Percentiles rank a stretch among this genome's conserved stretches.
Conservation (phyloP, 1,140 invertebrate species). For the Monomorium pharaonis region DNA sequence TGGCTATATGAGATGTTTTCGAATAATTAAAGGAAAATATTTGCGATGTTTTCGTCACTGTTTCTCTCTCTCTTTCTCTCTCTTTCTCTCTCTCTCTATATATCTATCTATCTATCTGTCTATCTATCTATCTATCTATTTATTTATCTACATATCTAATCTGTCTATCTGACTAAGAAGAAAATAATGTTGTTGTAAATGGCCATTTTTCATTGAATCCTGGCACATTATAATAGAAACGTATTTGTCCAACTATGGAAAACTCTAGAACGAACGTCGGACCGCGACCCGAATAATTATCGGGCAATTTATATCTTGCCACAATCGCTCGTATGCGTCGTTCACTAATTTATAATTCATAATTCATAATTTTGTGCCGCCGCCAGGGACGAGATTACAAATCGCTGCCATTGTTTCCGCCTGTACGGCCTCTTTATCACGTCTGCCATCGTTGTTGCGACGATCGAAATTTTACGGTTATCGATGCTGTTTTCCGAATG, state of each 20-base stretch:
- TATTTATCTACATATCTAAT: no score
- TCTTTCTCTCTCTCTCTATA: background rate
- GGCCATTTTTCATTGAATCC: background rate
- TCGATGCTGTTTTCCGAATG: slow-evolving; percentile 27
- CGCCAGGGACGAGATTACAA: slow-evolving; percentile 56
- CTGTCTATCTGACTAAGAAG: background rate
- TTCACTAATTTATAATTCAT: slow-evolving; percentile 75
- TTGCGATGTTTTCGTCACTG: slow-evolving; percentile 8
- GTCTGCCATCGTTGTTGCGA: slow-evolving; percentile 23
- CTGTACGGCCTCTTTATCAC: slow-evolving; percentile 49
- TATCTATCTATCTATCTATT: no score
- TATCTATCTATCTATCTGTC: no score
- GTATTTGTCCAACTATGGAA: slow-evolving; percentile 14
- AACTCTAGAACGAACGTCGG: slow-evolving; percentile 41
- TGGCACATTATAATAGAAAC: background rate
- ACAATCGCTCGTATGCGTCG: slow-evolving; percentile 34
- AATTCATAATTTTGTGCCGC: slow-evolving; percentile 70
- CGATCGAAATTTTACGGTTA: slow-evolving; percentile 56
- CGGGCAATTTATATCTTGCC: slow-evolving; percentile 72
- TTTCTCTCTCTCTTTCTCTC: background rate
- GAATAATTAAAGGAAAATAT: slow-evolving; percentile 58
- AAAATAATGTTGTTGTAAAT: slow-evolving; percentile 16
- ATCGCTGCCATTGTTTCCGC: slow-evolving; percentile 53
- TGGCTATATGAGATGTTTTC: slow-evolving; percentile 44
- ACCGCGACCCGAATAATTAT: slow-evolving; percentile 68